Evolutionary conservation across 23 tunicate genomes (phyloP).

Genomic region (Halocynthia roretzi): DNA sequence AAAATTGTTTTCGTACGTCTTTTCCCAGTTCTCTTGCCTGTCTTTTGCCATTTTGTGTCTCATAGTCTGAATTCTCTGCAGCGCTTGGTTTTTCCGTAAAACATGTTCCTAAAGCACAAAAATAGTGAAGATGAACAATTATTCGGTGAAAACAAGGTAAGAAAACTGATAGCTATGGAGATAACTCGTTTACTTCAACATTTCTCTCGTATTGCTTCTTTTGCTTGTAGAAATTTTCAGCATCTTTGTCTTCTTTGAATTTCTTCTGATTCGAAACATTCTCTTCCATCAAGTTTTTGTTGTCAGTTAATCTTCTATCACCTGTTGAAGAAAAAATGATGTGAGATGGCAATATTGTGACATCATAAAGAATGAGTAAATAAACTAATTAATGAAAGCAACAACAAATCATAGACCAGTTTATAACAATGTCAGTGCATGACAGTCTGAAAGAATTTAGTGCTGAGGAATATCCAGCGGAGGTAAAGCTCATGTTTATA

Average conservation of each 20-base stretch:
- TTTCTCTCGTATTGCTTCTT: conserved; percentile 72
- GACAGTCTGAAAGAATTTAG: background rate
- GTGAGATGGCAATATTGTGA: background rate
- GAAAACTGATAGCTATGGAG: no score
- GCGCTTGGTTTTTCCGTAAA: conserved; percentile 46
- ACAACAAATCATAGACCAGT: background rate
- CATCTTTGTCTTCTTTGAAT: conserved; percentile 86
- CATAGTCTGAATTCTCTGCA: conserved; percentile 53
- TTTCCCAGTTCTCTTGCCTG: conserved; percentile 57
- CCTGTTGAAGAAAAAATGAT: background rate
- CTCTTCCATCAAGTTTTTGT: conserved; percentile 57
- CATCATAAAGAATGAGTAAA: background rate
- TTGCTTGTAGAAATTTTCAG: conserved; percentile 66
- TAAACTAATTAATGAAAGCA: background rate
- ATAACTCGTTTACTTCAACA: conserved; percentile 38
- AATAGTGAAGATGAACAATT: no score
- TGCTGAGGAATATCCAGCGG: conserved; percentile 20
- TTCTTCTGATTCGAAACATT: conserved; percentile 87
- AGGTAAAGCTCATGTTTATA: background rate
- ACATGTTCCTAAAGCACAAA: conserved; percentile 33
- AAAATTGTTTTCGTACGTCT: conserved; percentile 60
- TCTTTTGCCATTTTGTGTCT: conserved; percentile 40
- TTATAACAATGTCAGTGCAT: background rate
- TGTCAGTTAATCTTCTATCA: conserved; percentile 84
- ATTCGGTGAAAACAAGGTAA: no score